Evolutionary conservation across 2,888 invertebrate species (phyloP).

Genomic region (Patella pellucida): DNA sequence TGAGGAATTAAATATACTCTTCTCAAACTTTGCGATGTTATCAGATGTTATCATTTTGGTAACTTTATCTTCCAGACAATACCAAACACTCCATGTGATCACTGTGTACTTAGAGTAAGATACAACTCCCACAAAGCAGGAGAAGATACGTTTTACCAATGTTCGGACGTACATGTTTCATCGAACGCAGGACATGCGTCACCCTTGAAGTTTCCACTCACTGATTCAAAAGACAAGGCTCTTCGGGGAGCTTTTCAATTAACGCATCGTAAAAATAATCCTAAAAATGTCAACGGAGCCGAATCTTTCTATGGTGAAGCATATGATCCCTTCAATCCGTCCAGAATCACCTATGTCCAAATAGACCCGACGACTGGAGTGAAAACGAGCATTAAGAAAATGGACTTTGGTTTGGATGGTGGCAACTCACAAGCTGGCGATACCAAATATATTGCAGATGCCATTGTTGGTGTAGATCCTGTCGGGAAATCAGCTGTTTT

Average conservation of each 20-base stretch:
- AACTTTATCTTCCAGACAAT: conserved; percentile 38
- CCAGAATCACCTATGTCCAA: conserved; percentile 33
- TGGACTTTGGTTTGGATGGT: conserved; percentile 37
- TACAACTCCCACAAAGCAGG: conserved; percentile 54
- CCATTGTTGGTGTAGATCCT: conserved; percentile 6
- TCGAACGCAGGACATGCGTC: conserved; percentile 8
- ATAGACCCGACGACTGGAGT: conserved; percentile 36
- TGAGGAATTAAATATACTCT: no score
- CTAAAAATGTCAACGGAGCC: not conserved
- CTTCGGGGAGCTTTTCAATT: not conserved
- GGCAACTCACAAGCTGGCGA: not conserved
- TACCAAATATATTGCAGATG: conserved; percentile 9
- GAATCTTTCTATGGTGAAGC: conserved; percentile 39
- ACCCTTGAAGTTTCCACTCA: conserved; percentile 2
- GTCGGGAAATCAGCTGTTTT: conserved; percentile 16
- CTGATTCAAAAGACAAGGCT: conserved; percentile 1
- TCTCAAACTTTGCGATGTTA: no score
- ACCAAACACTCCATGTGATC: conserved; percentile 45
- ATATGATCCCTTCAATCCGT: conserved; percentile 40
- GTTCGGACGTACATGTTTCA: conserved; percentile 42
- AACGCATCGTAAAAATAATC: not conserved
- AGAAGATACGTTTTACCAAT: conserved; percentile 50
- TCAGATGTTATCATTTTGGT: no score
- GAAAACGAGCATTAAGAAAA: conserved; percentile 27
- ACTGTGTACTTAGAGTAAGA: conserved; percentile 47